Evolutionary conservation across 2,797 vertebrate genomes (phyloP), one percentile per base, ranked within the genome.

Genomic region (Loris lydekkerianus): DNA sequence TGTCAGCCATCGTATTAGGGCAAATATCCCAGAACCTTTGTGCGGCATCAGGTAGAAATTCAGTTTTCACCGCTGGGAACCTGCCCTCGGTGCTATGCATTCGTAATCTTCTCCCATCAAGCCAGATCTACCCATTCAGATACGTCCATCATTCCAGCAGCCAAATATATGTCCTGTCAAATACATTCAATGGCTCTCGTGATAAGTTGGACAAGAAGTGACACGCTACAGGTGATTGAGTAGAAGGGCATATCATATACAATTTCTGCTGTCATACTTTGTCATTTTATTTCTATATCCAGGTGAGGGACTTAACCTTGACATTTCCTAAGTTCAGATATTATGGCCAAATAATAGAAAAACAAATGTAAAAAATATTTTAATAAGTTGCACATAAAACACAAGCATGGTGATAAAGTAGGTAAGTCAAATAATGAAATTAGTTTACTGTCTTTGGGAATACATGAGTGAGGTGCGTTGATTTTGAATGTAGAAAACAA

Each of bases 131-230:
- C 95, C 93, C 82, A 80, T 93, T 97, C 20, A 6, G 88, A 97
- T 60, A 94, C 5, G 94, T 97, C 10, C 69, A 95, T 93, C 86
- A 97, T 95, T 72, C 87, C 92, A 85, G 34, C 46, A 76, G 70
- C 31, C 95, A 84, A 96, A 96, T 98, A 95, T 89, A 96, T 96
- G 60, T 95, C 77, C 29, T 95, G 97, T 76, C 97, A 73, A 7
- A 86, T 89, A 56, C 72, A 92, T 95, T 94, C 97, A 97, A 97
- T 97, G 86, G 86, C 84, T 97, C 72, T 96, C 46, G 75, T 96
- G 97, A 96, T 97, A 97, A 95, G 93, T 90, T 96, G 96, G 93
- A 96, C 10, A 0, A 96, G 91, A 97, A 96, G 89, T 98, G 97
- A 96, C 97, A 93, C 75, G 93, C 70, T 93, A 89, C 77, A 81